Evolutionary conservation across 2,113 vertebrate species (phyloP).

Genomic region (Rhagologus leucostigma): DNA sequence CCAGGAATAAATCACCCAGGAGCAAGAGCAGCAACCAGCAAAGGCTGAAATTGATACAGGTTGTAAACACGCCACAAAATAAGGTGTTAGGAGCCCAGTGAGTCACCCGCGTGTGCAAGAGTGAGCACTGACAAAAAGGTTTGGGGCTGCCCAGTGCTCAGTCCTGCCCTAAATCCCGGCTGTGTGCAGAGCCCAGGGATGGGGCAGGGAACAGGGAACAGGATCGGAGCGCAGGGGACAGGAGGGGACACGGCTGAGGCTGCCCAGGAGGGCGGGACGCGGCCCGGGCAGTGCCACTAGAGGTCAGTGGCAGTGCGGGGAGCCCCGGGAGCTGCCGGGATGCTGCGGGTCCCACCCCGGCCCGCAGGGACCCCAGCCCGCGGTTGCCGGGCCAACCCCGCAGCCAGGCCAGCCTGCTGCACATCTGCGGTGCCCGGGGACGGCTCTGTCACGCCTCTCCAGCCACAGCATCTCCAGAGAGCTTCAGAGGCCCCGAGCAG

Average conservation of each 20-base stretch:
- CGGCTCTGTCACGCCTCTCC: background rate
- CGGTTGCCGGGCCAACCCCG: background rate
- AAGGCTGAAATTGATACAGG: background rate
- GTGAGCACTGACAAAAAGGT: accelerated
- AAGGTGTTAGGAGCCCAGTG: background rate
- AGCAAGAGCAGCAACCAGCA: background rate
- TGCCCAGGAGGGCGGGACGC: background rate
- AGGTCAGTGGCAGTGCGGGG: background rate
- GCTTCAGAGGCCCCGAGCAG: background rate
- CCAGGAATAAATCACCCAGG: background rate
- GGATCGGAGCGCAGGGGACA: background rate
- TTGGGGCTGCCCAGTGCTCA: background rate
- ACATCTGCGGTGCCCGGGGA: background rate
- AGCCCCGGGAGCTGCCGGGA: background rate
- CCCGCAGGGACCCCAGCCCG: background rate
- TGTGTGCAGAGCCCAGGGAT: background rate
- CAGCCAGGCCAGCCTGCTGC: background rate
- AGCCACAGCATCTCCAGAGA: background rate
- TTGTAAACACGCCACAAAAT: background rate
- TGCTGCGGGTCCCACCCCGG: accelerated
- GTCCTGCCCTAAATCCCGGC: background rate
- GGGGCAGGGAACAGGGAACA: background rate
- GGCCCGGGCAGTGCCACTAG: background rate
- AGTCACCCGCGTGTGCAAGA: background rate
- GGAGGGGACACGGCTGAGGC: background rate